These are phyloP conservation scores for Asteroscopus sphinx DNA, from an alignment of 2,888 invertebrate species.

Conservation along the genomic window DNA sequence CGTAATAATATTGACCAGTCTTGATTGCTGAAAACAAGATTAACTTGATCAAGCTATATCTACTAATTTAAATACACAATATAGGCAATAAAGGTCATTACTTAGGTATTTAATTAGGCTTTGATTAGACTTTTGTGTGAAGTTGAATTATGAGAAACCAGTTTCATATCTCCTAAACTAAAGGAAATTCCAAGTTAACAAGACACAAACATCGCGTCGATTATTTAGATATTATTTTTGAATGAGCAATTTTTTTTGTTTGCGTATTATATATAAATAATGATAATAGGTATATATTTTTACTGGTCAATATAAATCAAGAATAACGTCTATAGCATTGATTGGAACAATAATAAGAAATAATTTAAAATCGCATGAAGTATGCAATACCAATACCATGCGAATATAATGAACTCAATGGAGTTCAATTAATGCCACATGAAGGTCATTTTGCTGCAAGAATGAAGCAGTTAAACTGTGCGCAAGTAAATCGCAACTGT, in stretches of 20 bases:
- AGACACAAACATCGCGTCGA: too few species aligned
- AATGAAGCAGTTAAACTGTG: not conserved
- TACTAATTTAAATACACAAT: not conserved
- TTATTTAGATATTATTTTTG: too few species aligned
- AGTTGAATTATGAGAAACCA: too few species aligned
- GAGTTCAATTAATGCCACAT: not conserved
- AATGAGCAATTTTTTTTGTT: too few species aligned
- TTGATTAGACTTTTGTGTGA: too few species aligned
- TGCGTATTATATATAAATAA: too few species aligned
- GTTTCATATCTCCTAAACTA: too few species aligned
- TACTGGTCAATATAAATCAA: not conserved
- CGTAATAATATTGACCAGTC: not conserved
- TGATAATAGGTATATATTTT: not conserved
- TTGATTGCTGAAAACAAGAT: not conserved
- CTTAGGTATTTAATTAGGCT: not conserved
- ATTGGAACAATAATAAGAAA: not conserved
- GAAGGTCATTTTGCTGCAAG: not conserved
- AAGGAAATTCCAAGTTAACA: too few species aligned
- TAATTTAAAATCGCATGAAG: not conserved
- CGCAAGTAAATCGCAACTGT: not conserved
- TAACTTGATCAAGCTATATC: not conserved
- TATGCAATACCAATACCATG: conserved; percentile 12
- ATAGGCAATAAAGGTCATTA: not conserved
- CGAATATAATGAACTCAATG: not conserved
- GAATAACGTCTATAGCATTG: not conserved